Base-by-base conservation (phyloP, 2,888 invertebrate genomes). In the Phragmatobia fuliginosa region DNA sequence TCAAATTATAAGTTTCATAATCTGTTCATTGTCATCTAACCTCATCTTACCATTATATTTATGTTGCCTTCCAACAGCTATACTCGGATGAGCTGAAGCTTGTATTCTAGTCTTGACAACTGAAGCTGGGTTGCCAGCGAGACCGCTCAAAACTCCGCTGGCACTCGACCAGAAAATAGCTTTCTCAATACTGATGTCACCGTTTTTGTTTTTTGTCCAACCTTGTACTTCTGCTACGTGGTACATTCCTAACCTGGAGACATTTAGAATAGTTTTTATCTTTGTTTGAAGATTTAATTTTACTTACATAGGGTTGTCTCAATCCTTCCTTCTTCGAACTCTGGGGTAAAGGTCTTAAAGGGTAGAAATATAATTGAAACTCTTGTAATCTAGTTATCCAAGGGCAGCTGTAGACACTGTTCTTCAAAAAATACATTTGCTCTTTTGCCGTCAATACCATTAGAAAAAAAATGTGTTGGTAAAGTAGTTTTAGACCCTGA, bases 41-140 rank as follows among this genome's bases (percentile, higher is more conserved):
- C 56, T 56, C 16, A 62, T 11, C 1, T 32, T 81, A 94, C 94
- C 94, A 77, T 90, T 92, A 88, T 98, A 97, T 14, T 95, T 90
- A 90, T 98, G 97, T 86, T 98, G 98, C 86, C 97, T 96, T 0
- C 98, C 98, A 1, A 98, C 98, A 31, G 98, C 98, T 81, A 98
- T 98, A 66, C 96, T 95, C 11, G 96, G 95, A 62, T 96, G 96
- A 11, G 98, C 96, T 77, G 96, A 95, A 0, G 98, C 96, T 88
- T 98, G 98, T 68, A 98, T 96, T 76, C 95, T 90, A 1, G 98
- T 98, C 94, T 98, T 98, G 16, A 98, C 95, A 87, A 98, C 95
- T 73, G 97, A 98, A 52, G 97, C 95, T 0, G 98, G 98, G 87
- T 97, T 98, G 31, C 97, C 97, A 31, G 96, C 88, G 62, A 96